phyloP scores from a whole-genome alignment of 2,888 invertebrate species.

The Ischnus inquisitorius region DNA sequence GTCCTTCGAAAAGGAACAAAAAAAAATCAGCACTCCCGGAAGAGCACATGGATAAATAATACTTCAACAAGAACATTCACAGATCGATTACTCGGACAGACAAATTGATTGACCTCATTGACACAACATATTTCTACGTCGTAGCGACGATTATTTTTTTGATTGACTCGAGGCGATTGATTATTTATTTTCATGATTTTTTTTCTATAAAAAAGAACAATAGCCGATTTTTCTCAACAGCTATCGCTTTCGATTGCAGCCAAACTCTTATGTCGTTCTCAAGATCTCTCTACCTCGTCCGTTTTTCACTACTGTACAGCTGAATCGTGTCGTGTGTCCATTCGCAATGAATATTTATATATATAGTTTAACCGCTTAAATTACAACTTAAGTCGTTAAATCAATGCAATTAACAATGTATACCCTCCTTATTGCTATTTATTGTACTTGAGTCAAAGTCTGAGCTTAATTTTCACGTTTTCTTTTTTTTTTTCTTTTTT shows the following conservation, averaged over 20 bases:
- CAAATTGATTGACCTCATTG: constrained; percentile 61
- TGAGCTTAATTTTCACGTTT: constrained; percentile 55
- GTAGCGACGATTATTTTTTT: constrained; percentile 47
- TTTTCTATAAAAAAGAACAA: not conserved
- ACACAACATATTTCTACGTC: constrained; percentile 56
- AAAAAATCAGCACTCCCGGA: constrained; percentile 21
- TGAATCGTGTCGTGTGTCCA: constrained; percentile 53
- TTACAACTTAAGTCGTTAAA: constrained; percentile 67
- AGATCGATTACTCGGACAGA: constrained; percentile 47
- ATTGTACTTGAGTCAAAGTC: constrained; percentile 72
- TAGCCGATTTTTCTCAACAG: not conserved
- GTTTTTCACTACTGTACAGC: constrained; percentile 23
- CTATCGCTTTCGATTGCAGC: constrained; percentile 1
- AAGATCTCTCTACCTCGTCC: constrained; percentile 11
- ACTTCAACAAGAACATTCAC: constrained; percentile 53
- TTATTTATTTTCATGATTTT: not conserved
- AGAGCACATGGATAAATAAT: constrained; percentile 58
- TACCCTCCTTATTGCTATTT: constrained; percentile 75
- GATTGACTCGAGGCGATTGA: constrained; percentile 39
- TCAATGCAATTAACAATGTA: constrained; percentile 65
- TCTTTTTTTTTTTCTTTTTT: constrained; percentile 18
- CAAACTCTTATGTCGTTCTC: constrained; percentile 19
- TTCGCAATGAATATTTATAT: constrained; percentile 47
- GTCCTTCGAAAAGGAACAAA: not conserved
- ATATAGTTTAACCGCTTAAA: constrained; percentile 61